phyloP scores from a whole-genome alignment of 1,140 invertebrate genomes.

The Myzus persicae region DNA sequence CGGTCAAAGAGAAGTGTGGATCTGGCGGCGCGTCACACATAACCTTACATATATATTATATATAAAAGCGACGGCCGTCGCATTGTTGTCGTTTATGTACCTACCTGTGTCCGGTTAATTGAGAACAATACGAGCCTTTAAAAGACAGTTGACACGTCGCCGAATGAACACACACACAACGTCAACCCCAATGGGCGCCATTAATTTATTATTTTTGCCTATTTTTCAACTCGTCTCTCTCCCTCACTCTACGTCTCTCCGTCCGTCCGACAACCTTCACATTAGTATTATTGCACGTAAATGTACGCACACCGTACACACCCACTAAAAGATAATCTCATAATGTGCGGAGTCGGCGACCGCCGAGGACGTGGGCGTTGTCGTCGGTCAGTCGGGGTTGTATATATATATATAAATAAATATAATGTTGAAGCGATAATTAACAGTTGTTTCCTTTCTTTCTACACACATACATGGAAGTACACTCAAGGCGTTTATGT shows the following conservation, averaged over 20 bases:
- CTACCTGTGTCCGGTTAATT: conserved; percentile 46
- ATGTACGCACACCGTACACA: not conserved
- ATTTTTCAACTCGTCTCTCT: not conserved
- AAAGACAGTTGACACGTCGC: not conserved
- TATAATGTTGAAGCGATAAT: conserved; percentile 5
- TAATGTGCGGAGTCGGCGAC: conserved; percentile 33
- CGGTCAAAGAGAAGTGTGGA: not conserved
- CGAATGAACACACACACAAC: not conserved
- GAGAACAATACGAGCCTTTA: conserved; percentile 45
- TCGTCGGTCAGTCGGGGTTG: conserved; percentile 3
- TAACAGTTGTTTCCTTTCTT: conserved; percentile 31
- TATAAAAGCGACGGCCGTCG: not conserved
- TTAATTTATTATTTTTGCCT: conserved; percentile 42
- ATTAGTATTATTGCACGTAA: not conserved
- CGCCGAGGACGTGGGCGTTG: conserved; percentile 36
- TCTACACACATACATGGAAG: not conserved
- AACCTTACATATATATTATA: not conserved
- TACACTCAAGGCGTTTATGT: not conserved
- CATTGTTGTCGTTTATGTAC: conserved; percentile 19
- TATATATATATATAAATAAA: not conserved
- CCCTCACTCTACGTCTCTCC: not conserved
- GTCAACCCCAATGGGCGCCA: conserved; percentile 28
- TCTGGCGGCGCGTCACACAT: not conserved
- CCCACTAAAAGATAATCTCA: conserved; percentile 19
- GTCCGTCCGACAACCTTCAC: not conserved